Evolutionary conservation across 2,888 invertebrate species (phyloP).

Genomic region (Tolmerus cingulatus): DNA sequence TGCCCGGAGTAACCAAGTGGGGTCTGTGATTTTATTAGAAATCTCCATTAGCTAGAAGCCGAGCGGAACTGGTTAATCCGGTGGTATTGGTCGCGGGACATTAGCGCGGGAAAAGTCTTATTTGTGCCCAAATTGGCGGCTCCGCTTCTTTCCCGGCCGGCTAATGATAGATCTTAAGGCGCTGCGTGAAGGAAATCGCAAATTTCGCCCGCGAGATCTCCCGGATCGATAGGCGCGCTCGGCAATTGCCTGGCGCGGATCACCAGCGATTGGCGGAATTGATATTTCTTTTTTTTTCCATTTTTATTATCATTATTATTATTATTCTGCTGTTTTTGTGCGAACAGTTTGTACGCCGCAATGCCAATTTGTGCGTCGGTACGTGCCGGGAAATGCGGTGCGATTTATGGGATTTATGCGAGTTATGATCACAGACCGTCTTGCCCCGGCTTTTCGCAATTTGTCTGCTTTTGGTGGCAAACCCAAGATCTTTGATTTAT

Average conservation of each 20-base stretch:
- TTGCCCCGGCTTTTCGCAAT: not conserved
- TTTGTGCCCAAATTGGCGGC: slow-evolving; percentile 19
- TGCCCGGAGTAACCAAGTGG: not conserved
- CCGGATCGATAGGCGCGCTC: not conserved
- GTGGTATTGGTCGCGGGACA: slow-evolving; percentile 18
- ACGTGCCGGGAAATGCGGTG: not conserved
- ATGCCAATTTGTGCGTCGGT: slow-evolving; percentile 1
- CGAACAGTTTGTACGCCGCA: not conserved
- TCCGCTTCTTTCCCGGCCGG: not conserved
- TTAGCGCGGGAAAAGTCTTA: slow-evolving; percentile 27
- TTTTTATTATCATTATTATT: not conserved
- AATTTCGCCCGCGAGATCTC: slow-evolving; percentile 6
- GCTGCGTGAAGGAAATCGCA: not conserved
- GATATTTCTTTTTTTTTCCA: not conserved
- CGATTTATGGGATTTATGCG: not conserved
- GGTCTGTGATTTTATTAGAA: slow-evolving; percentile 27
- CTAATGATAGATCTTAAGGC: slow-evolving; percentile 29
- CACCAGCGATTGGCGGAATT: not conserved
- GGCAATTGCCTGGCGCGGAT: not conserved
- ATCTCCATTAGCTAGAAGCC: slow-evolving; percentile 35
- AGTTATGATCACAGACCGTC: not conserved
- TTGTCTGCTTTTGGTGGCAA: not conserved
- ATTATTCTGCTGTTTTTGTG: not conserved
- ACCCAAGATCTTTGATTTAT: not conserved
- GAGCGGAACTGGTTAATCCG: slow-evolving; percentile 39